Evolutionary conservation across 2,888 invertebrate species (phyloP).

Genomic region (Lacanobia wlatinum): DNA sequence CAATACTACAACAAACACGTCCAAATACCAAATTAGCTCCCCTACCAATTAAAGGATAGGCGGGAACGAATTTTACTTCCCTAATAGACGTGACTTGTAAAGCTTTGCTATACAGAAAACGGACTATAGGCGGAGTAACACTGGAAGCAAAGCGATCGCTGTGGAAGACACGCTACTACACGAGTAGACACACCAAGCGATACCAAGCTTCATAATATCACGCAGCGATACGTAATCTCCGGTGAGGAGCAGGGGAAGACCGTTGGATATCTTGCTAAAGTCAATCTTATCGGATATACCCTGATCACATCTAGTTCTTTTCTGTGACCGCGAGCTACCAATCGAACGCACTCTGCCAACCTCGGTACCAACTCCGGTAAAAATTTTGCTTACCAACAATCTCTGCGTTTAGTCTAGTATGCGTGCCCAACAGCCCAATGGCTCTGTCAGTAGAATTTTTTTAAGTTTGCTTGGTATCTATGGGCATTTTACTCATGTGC

Average conservation of each 20-base stretch:
- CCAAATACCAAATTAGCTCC: slow-evolving; percentile 45
- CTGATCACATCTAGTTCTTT: background rate
- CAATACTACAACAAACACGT: slow-evolving; percentile 38
- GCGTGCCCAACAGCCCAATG: too few species aligned
- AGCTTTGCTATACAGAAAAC: background rate
- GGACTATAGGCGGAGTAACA: background rate
- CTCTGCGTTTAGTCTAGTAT: too few species aligned
- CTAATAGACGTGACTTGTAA: slow-evolving; percentile 23
- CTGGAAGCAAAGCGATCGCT: background rate
- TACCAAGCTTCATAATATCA: too few species aligned
- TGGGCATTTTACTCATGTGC: background rate
- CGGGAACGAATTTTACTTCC: slow-evolving; percentile 42
- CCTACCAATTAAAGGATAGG: slow-evolving; percentile 50
- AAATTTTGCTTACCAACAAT: too few species aligned
- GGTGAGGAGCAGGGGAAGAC: too few species aligned
- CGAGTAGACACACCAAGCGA: too few species aligned
- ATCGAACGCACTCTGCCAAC: background rate
- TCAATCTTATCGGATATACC: background rate
- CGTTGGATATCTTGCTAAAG: too few species aligned
- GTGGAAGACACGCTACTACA: too few species aligned
- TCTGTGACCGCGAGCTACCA: background rate
- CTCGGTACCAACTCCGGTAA: too few species aligned
- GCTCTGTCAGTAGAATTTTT: too few species aligned
- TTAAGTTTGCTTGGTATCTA: background rate
- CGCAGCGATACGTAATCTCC: too few species aligned